Evolutionary conservation across 2,888 invertebrate genomes (phyloP).

Genomic region (Acronicta alni): DNA sequence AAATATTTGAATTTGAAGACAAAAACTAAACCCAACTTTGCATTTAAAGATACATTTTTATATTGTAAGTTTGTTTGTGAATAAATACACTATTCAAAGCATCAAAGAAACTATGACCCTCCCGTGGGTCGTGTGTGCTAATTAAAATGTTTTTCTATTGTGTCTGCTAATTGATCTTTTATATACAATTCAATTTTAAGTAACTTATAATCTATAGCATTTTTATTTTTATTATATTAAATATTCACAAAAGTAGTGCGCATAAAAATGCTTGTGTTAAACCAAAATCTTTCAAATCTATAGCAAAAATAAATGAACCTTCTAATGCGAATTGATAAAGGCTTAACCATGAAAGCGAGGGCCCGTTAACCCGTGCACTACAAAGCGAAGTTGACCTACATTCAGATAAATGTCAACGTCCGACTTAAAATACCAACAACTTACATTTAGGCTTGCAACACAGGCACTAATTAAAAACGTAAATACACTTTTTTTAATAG

Average conservation of each 20-base stretch:
- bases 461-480: slow-evolving; percentile 66
- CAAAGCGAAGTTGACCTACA: slow-evolving; percentile 73
- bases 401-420: slow-evolving; percentile 65
- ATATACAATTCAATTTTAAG: too few species aligned
- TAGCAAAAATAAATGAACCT: slow-evolving; percentile 19
- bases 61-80: too few species aligned
- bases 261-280: slow-evolving; percentile 1
- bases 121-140: too few species aligned
- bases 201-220: too few species aligned
- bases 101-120: too few species aligned
- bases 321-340: slow-evolving; percentile 53
- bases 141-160: too few species aligned
- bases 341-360: slow-evolving; percentile 48
- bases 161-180: too few species aligned
- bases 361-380: slow-evolving; percentile 64
- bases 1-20: too few species aligned
- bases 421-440: slow-evolving; percentile 73
- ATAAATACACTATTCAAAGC: too few species aligned
- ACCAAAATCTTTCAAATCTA: slow-evolving; percentile 2
- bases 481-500: slow-evolving; percentile 54
- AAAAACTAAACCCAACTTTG: background rate
- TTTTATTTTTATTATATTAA: slow-evolving; percentile 9
- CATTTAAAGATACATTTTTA: too few species aligned
- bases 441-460: slow-evolving; percentile 67
- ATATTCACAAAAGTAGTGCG: slow-evolving; percentile 4